Evolutionary conservation across 1,140 invertebrate species (phyloP).

Genomic region (Streblospio benedicti): DNA sequence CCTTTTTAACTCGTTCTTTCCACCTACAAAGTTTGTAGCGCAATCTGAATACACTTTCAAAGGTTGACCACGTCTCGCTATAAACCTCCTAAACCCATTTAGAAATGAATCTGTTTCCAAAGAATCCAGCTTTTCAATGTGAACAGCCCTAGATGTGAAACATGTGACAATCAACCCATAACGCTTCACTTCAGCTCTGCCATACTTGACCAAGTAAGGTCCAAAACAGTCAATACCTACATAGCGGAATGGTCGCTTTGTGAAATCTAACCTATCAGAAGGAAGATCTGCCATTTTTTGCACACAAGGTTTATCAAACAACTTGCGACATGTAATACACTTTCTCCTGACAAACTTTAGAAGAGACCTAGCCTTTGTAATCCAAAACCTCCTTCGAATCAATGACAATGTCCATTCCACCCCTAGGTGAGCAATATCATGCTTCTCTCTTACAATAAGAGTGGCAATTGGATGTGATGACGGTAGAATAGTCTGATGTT

Average conservation of each 20-base stretch:
- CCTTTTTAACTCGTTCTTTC: too few species aligned
- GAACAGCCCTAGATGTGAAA: constrained; percentile 15
- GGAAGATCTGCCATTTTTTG: constrained; percentile 1
- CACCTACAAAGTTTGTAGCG: constrained; percentile 42
- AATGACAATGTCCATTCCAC: too few species aligned
- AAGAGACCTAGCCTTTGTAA: too few species aligned
- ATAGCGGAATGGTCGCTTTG: not conserved
- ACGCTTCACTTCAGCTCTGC: constrained; percentile 6
- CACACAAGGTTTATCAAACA: too few species aligned
- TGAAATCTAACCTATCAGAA: not conserved
- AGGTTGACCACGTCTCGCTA: constrained; percentile 36
- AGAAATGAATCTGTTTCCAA: constrained; percentile 41
- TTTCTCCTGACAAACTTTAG: too few species aligned
- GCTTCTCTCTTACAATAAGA: too few species aligned
- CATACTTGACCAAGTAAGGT: not conserved
- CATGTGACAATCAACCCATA: constrained; percentile 19
- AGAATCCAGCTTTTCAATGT: constrained; percentile 36
- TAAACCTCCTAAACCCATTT: constrained; percentile 38
- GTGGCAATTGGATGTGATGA: too few species aligned
- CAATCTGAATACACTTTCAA: constrained; percentile 36
- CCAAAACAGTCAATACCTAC: not conserved
- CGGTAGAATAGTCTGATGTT: too few species aligned
- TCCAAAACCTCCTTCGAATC: too few species aligned
- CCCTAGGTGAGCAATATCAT: too few species aligned
- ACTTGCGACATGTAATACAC: too few species aligned